These are phyloP conservation scores for Notoglanidium macrostoma DNA, from an alignment of 2,797 vertebrate species.

Conservation along the genomic window DNA sequence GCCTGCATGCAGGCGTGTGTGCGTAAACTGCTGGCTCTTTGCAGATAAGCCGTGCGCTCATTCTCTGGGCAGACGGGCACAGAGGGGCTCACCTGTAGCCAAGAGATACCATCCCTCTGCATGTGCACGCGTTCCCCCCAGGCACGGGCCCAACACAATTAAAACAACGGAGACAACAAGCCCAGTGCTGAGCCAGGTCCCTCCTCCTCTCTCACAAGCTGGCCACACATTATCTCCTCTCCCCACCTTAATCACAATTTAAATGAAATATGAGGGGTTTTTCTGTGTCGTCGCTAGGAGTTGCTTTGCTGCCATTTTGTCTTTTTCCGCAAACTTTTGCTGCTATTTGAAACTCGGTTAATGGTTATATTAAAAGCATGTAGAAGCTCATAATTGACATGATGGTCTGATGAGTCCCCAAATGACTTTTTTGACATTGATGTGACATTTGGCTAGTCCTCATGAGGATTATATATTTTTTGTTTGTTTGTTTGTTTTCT, in stretches of 20 bases:
- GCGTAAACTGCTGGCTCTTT: slow-evolving; percentile 75
- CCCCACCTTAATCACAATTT: slow-evolving; percentile 58
- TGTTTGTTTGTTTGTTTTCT: background rate
- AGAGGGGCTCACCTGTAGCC: slow-evolving; percentile 48
- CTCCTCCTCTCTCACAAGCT: slow-evolving; percentile 10
- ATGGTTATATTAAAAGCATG: background rate
- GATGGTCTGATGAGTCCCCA: background rate
- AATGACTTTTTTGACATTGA: background rate
- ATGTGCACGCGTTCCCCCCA: slow-evolving; percentile 45
- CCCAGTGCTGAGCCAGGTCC: slow-evolving; percentile 36
- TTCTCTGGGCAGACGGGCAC: slow-evolving; percentile 51
- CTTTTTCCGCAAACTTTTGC: slow-evolving; percentile 25
- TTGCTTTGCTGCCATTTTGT: slow-evolving; percentile 14
- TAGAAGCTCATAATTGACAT: background rate
- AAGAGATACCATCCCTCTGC: slow-evolving; percentile 44
- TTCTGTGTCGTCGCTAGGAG: background rate
- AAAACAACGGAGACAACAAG: slow-evolving; percentile 68
- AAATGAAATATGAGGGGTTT: slow-evolving; percentile 57
- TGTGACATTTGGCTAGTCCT: background rate
- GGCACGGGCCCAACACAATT: slow-evolving; percentile 74
- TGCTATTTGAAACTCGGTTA: slow-evolving; percentile 12
- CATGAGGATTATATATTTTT: background rate
- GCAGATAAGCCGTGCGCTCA: slow-evolving; percentile 72
- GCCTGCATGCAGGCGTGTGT: slow-evolving; percentile 47
- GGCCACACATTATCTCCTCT: slow-evolving; percentile 33